Evolutionary conservation across 1,140 invertebrate species (phyloP).

Genomic region (Armadillidium nasatum): DNA sequence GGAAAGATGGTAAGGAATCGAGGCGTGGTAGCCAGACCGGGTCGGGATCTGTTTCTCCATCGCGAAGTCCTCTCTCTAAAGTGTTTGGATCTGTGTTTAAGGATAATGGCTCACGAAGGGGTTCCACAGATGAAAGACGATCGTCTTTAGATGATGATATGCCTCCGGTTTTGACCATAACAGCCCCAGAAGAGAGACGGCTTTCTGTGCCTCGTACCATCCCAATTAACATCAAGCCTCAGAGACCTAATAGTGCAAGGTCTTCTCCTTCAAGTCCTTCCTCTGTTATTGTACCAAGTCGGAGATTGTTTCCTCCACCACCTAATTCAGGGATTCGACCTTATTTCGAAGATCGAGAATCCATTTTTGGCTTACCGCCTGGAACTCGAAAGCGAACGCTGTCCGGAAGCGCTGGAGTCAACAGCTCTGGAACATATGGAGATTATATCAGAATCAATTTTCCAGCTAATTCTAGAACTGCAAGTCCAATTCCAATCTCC

Average conservation of each 20-base stretch:
- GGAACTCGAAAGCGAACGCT: not conserved
- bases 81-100: not conserved
- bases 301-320: not conserved
- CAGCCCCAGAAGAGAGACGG: not conserved
- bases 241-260: not conserved
- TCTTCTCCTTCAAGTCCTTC: not conserved
- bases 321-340: not conserved
- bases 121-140: not conserved
- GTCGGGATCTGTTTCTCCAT: not conserved
- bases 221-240: not conserved
- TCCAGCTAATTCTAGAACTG: not conserved
- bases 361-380: not conserved
- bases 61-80: not conserved
- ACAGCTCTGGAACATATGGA: not conserved
- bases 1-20: not conserved
- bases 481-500: not conserved
- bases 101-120: not conserved
- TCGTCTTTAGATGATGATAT: not conserved
- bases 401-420: not conserved
- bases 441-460: not conserved
- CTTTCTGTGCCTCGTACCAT: not conserved
- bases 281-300: not conserved
- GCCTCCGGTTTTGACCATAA: no score
- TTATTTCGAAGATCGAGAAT: not conserved
- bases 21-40: not conserved